phyloP scores from a whole-genome alignment of 2,797 vertebrate species.

The Mus caroli region DNA sequence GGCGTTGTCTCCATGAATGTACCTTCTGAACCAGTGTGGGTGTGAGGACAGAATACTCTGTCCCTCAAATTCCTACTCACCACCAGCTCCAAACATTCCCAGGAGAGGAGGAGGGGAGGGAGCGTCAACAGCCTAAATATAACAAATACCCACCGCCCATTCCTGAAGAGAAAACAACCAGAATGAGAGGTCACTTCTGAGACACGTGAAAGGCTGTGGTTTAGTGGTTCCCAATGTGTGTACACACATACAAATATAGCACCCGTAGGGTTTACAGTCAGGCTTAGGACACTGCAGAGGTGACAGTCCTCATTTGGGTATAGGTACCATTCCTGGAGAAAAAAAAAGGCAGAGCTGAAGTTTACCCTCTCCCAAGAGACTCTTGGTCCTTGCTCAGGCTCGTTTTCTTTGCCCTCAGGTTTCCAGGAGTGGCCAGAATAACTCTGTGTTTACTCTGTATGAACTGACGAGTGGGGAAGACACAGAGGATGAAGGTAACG shows the following conservation, averaged over 20 bases:
- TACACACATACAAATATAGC: slow-evolving; percentile 80
- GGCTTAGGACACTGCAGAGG: slow-evolving; percentile 56
- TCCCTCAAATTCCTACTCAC: slow-evolving; percentile 41
- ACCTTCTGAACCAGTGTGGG: slow-evolving; percentile 70
- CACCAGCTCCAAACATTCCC: slow-evolving; percentile 63
- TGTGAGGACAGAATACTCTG: slow-evolving; percentile 58
- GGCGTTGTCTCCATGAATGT: slow-evolving; percentile 55
- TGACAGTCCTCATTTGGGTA: slow-evolving; percentile 50
- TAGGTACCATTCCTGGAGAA: slow-evolving; percentile 47
- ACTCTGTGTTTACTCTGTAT: slow-evolving; percentile 97
- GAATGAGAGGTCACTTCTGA: slow-evolving; percentile 69
- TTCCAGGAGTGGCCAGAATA: slow-evolving; percentile 95
- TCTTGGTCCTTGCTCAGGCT: slow-evolving; percentile 34
- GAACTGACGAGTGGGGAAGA: slow-evolving; percentile 96
- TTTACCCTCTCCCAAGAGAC: slow-evolving; percentile 10
- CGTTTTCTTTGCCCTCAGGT: slow-evolving; percentile 90
- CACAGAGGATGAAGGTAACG: slow-evolving; percentile 95
- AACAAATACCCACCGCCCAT: slow-evolving; percentile 69
- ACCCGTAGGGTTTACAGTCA: slow-evolving; percentile 57
- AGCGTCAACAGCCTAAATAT: slow-evolving; percentile 75
- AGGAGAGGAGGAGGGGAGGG: slow-evolving; percentile 43
- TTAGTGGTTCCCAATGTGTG: slow-evolving; percentile 68
- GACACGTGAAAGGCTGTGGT: slow-evolving; percentile 76
- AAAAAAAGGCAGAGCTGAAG: slow-evolving; percentile 11
- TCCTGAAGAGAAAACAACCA: slow-evolving; percentile 73